These are phyloP conservation scores for Papilio polytes DNA, from an alignment of 1,140 invertebrate species.

Conservation along the genomic window DNA sequence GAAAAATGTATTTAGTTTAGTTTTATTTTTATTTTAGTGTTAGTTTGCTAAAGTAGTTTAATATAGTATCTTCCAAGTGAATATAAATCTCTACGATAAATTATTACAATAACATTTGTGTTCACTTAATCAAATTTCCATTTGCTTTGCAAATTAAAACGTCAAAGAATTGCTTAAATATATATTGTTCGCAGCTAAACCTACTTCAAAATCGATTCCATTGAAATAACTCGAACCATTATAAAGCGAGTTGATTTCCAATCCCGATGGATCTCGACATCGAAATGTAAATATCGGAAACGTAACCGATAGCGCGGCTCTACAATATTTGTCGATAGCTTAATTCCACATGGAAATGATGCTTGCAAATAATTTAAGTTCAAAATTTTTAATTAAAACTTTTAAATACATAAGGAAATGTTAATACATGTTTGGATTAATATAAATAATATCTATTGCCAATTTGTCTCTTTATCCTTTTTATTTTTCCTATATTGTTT, in stretches of 20 bases:
- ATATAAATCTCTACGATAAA: not conserved
- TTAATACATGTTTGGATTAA: no score
- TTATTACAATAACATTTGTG: not conserved
- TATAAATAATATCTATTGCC: no score
- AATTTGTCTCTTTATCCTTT: no score
- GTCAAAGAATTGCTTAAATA: not conserved
- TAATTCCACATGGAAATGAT: conserved; percentile 14
- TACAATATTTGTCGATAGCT: conserved; percentile 40
- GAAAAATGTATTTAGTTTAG: not conserved
- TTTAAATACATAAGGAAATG: not conserved
- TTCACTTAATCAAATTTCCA: not conserved
- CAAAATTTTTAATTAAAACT: not conserved
- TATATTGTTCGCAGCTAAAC: not conserved
- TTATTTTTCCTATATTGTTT: not conserved
- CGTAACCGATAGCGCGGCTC: conserved; percentile 3
- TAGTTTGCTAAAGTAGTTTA: not conserved
- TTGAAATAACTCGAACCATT: conserved; percentile 40
- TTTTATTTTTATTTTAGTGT: not conserved
- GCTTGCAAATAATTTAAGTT: not conserved
- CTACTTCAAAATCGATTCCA: conserved; percentile 35
- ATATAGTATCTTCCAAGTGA: not conserved
- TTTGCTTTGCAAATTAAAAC: not conserved
- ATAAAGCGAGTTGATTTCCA: conserved; percentile 42
- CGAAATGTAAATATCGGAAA: conserved; percentile 45
- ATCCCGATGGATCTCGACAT: conserved; percentile 44